These are phyloP conservation scores for Aegithalos caudatus DNA, from an alignment of 2,113 vertebrate genomes.

Conservation along the genomic window DNA sequence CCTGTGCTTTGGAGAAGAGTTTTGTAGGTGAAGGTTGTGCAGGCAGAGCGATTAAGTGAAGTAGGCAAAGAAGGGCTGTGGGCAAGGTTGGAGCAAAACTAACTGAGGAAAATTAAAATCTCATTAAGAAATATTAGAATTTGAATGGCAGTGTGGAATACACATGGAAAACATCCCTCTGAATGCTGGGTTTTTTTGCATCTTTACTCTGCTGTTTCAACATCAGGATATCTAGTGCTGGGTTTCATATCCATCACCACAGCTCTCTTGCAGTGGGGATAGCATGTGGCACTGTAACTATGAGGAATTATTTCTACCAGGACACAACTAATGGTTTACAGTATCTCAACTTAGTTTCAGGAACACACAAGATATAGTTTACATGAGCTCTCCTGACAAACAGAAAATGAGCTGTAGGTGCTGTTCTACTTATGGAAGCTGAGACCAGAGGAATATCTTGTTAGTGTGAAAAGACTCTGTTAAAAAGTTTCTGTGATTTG, in stretches of 20 bases:
- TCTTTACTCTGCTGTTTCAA: background rate
- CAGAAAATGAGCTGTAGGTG: background rate
- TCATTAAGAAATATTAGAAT: background rate
- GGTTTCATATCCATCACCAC: background rate
- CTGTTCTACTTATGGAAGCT: background rate
- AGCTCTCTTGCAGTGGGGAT: background rate
- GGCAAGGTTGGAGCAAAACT: background rate
- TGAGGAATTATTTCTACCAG: constrained; percentile 18
- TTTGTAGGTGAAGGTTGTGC: background rate
- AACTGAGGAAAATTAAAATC: background rate
- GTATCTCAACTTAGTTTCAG: background rate
- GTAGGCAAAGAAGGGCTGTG: background rate
- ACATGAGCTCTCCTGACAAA: background rate
- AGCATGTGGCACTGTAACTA: background rate
- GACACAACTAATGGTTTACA: background rate
- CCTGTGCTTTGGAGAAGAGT: background rate
- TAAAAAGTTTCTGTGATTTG: background rate
- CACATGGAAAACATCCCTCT: background rate
- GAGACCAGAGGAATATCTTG: background rate
- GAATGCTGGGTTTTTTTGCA: background rate
- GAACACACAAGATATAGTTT: background rate
- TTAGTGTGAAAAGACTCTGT: background rate
- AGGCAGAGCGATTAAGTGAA: background rate
- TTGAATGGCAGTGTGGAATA: background rate
- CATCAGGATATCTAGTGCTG: background rate